Percentiles rank a stretch among this genome's conserved stretches.
phyloP scores from a whole-genome alignment of 2,888 invertebrate species.

The Keiferia lycopersicella region DNA sequence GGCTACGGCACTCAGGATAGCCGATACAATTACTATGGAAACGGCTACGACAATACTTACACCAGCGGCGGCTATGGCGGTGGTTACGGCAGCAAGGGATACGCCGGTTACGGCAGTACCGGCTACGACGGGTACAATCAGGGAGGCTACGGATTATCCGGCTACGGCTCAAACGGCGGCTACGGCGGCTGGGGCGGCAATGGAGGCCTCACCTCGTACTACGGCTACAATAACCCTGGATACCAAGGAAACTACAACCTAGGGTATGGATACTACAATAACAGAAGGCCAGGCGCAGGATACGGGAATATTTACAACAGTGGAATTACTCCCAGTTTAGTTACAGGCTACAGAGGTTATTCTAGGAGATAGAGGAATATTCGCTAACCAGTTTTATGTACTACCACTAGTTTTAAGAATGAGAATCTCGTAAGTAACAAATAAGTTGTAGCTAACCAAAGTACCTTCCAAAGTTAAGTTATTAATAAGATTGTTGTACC shows the following conservation, averaged over 20 bases:
- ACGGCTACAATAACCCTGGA: conserved; percentile 79
- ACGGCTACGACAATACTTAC: conserved; percentile 33
- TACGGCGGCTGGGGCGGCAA: conserved; percentile 83
- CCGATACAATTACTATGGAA: conserved; percentile 29
- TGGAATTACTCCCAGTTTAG: conserved; percentile 71
- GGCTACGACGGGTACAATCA: conserved; percentile 35
- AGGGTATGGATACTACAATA: conserved; percentile 80
- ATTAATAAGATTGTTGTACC: conserved; percentile 28
- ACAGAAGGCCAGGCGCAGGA: conserved; percentile 50
- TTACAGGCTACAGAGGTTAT: conserved; percentile 78
- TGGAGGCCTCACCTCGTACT: conserved; percentile 81
- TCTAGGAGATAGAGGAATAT: conserved; percentile 52
- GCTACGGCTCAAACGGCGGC: conserved; percentile 56
- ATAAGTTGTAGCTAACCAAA: conserved; percentile 53
- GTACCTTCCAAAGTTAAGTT: conserved; percentile 56
- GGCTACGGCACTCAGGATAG: conserved; percentile 26
- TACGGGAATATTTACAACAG: conserved; percentile 67
- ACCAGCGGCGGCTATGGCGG: conserved; percentile 35
- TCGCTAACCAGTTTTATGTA: neutral
- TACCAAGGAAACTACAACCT: conserved; percentile 79
- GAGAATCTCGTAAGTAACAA: neutral
- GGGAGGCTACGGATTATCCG: conserved; percentile 36
- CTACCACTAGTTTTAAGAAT: neutral
- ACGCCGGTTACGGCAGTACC: conserved; percentile 30
- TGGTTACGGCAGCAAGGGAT: conserved; percentile 35